Evolutionary conservation across 2,113 vertebrate genomes (phyloP).

Genomic region (Neogobius melanostomus): DNA sequence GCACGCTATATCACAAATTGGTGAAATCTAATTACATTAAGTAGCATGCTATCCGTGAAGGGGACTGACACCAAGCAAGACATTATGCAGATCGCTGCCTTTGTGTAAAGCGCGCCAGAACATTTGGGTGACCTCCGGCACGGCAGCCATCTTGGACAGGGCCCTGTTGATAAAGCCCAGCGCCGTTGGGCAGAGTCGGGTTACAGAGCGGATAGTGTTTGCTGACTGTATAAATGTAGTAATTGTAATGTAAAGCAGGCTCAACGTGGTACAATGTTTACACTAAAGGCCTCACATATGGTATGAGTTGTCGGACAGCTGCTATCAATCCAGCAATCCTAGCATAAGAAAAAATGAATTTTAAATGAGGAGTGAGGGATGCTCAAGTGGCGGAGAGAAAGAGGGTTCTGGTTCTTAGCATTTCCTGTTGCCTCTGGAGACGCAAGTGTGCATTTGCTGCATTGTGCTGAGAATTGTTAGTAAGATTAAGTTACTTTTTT

Average conservation of each 20-base stretch:
- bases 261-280: slow-evolving; percentile 70
- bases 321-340: slow-evolving; percentile 58
- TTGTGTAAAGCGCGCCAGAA: slow-evolving; percentile 38
- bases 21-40: slow-evolving; percentile 38
- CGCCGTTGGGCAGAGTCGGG: slow-evolving; percentile 46
- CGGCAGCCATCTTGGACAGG: slow-evolving; percentile 33
- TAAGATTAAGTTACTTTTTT: neutral
- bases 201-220: slow-evolving; percentile 62
- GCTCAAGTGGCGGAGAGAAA: neutral
- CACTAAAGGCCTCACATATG: slow-evolving; percentile 70
- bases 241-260: slow-evolving; percentile 73
- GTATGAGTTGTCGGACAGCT: slow-evolving; percentile 66
- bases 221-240: slow-evolving; percentile 67
- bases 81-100: slow-evolving; percentile 14
- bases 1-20: slow-evolving; percentile 17
- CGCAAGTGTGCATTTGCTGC: neutral
- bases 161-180: slow-evolving; percentile 49
- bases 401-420: neutral
- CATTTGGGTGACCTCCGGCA: slow-evolving; percentile 28
- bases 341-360: slow-evolving; percentile 69
- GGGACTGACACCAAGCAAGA: slow-evolving; percentile 34
- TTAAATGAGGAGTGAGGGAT: slow-evolving; percentile 64
- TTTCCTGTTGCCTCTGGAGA: neutral
- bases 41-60: slow-evolving; percentile 1
- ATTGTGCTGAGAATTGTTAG: neutral